Evolutionary conservation across 2,888 invertebrate species (phyloP).

Genomic region (Smittia aterrima): DNA sequence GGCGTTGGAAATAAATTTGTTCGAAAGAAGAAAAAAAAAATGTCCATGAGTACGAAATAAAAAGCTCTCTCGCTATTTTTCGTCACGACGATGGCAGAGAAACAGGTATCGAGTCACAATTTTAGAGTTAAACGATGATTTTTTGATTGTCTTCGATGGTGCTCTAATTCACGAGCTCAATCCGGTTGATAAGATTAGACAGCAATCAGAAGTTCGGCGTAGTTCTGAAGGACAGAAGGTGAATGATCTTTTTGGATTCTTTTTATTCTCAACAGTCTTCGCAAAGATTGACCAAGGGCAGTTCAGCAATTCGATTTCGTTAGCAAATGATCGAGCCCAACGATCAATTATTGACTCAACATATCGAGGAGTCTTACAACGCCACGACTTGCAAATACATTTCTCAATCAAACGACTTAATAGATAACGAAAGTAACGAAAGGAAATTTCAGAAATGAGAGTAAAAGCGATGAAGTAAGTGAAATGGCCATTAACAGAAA

Average conservation of each 20-base stretch:
- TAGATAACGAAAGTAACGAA: constrained; percentile 39
- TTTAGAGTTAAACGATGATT: too few species aligned
- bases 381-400: too few species aligned
- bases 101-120: too few species aligned
- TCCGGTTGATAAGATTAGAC: too few species aligned
- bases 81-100: not conserved
- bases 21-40: not conserved
- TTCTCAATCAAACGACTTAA: not conserved
- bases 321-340: not conserved
- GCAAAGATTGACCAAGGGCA: not conserved
- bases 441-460: constrained; percentile 28
- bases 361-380: too few species aligned
- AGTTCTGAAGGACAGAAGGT: too few species aligned
- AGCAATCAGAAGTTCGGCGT: too few species aligned
- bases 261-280: not conserved
- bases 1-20: not conserved
- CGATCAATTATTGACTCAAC: too few species aligned
- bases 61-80: constrained; percentile 15
- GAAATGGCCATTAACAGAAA: constrained; percentile 34
- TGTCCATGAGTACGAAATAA: not conserved
- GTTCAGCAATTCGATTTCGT: not conserved
- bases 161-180: too few species aligned
- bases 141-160: too few species aligned
- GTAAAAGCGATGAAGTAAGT: constrained; percentile 35
- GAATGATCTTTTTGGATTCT: too few species aligned